Percentiles rank a stretch among this genome's conserved stretches.
Evolutionary conservation across 1,140 invertebrate species (phyloP).

Genomic region (Drosophila saltans): DNA sequence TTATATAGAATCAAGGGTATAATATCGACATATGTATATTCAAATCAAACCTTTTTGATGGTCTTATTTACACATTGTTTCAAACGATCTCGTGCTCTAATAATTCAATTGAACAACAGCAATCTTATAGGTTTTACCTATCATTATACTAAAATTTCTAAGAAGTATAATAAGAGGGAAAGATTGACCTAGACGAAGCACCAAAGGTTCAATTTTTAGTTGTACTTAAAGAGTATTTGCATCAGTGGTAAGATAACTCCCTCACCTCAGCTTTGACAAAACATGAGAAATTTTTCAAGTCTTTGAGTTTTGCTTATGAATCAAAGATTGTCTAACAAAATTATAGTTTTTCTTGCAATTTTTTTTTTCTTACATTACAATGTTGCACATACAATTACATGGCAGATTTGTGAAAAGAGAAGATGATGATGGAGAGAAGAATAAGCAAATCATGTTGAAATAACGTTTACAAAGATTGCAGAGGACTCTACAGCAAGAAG

Average conservation of each 20-base stretch:
- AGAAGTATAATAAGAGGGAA: too few relatives aligned
- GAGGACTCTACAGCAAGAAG: slow-evolving; percentile 1
- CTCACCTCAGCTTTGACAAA: not conserved
- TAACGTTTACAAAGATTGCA: not conserved
- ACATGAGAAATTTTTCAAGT: not conserved
- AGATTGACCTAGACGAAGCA: too few relatives aligned
- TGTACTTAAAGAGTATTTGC: too few relatives aligned
- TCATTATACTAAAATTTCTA: too few relatives aligned
- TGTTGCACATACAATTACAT: slow-evolving; percentile 11
- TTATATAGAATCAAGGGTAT: too few relatives aligned
- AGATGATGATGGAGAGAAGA: not conserved
- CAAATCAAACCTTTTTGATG: too few relatives aligned
- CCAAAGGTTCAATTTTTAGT: too few relatives aligned
- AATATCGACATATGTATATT: too few relatives aligned
- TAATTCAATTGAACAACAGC: too few relatives aligned
- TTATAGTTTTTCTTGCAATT: not conserved
- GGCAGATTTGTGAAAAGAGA: not conserved
- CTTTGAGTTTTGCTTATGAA: not conserved
- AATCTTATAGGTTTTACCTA: too few relatives aligned
- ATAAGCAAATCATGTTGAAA: slow-evolving; percentile 9
- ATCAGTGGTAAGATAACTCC: not conserved
- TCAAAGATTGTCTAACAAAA: not conserved
- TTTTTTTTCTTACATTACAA: not conserved
- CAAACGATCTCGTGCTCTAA: too few relatives aligned
- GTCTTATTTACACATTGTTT: too few relatives aligned